These are phyloP conservation scores for Ariopsis seemanni DNA, from an alignment of 2,113 vertebrate species.

Conservation along the genomic window DNA sequence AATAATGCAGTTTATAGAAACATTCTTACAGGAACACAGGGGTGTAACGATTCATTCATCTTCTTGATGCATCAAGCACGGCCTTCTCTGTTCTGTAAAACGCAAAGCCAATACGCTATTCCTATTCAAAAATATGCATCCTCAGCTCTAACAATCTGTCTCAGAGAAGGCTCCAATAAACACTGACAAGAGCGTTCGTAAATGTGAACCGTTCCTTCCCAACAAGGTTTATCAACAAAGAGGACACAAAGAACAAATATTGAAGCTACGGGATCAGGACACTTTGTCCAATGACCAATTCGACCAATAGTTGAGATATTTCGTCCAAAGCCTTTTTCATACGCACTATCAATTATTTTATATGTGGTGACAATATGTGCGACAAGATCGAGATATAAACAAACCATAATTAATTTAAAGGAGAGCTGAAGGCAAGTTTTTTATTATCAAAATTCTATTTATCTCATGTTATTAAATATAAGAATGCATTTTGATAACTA, in stretches of 20 bases:
- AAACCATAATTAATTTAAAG: too few relatives aligned
- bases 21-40: background rate
- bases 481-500: too few relatives aligned
- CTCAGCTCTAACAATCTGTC: background rate
- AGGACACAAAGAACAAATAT: background rate
- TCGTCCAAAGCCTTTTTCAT: too few relatives aligned
- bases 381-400: too few relatives aligned
- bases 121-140: background rate
- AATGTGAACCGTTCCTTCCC: background rate
- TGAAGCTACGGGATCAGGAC: too few relatives aligned
- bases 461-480: too few relatives aligned
- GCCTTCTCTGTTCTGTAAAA: background rate
- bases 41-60: slow-evolving; percentile 7
- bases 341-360: too few relatives aligned
- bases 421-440: too few relatives aligned
- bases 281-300: too few relatives aligned
- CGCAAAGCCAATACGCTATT: background rate
- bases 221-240: slow-evolving; percentile 6
- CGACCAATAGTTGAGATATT: too few relatives aligned
- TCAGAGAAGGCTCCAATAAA: background rate
- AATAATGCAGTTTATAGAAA: slow-evolving; percentile 3
- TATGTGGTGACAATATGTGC: too few relatives aligned
- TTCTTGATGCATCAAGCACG: slow-evolving; percentile 1
- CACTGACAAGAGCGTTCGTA: background rate
- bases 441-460: too few relatives aligned